These are phyloP conservation scores for Albula goreensis DNA, from an alignment of 2,113 vertebrate genomes.

Conservation along the genomic window DNA sequence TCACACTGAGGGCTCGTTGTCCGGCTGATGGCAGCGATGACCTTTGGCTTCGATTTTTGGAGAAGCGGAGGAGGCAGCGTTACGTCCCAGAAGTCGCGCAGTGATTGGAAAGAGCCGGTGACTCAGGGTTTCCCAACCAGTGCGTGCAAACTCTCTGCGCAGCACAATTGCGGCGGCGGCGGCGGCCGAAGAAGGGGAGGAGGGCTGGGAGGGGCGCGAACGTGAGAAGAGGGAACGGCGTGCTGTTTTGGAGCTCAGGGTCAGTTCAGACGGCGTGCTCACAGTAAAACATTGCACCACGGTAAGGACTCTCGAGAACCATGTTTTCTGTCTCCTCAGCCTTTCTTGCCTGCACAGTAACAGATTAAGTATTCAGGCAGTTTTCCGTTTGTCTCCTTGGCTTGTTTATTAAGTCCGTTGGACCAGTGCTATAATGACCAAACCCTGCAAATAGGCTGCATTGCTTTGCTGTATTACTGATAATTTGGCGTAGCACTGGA, in stretches of 20 bases:
- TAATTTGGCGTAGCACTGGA: not conserved
- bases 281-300: too few species aligned
- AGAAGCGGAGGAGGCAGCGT: not conserved
- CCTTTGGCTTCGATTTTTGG: not conserved
- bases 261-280: too few species aligned
- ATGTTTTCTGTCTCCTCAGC: not conserved
- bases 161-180: not conserved
- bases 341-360: not conserved
- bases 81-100: not conserved
- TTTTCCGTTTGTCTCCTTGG: not conserved
- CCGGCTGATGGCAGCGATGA: not conserved
- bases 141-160: not conserved
- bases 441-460: not conserved
- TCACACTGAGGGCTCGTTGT: not conserved
- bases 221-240: not conserved
- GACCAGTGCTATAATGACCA: not conserved
- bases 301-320: too few species aligned
- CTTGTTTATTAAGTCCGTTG: not conserved
- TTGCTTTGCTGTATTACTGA: not conserved
- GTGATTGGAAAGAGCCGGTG: not conserved
- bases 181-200: too few species aligned
- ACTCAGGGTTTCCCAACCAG: not conserved
- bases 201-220: not conserved
- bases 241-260: not conserved
- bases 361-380: not conserved